Conservation (phyloP, 2,888 invertebrate genomes). For the Iselma pallidipennis region DNA sequence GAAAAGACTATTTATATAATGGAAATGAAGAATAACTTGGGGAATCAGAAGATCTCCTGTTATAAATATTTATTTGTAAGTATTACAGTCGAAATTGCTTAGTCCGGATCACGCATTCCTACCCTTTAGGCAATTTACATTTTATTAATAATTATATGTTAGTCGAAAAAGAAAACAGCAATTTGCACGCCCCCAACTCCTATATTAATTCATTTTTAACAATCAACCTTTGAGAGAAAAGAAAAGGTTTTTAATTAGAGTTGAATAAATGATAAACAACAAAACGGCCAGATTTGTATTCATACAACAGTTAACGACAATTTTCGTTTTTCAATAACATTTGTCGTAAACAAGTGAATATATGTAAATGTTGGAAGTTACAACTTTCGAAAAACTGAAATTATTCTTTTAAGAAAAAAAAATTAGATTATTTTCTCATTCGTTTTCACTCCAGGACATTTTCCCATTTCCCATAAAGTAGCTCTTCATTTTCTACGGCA, state of each 20-base stretch:
- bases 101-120: no score
- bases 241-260: background rate
- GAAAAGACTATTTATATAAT: conserved; percentile 22
- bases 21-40: conserved; percentile 8
- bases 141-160: no score
- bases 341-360: conserved; percentile 19
- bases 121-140: no score
- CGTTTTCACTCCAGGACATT: conserved; percentile 28
- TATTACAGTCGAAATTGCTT: no score
- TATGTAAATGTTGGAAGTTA: conserved; percentile 23
- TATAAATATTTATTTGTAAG: no score
- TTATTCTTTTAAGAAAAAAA: conserved; percentile 6
- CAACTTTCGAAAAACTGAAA: conserved; percentile 16
- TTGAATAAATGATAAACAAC: conserved; percentile 5
- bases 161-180: no score
- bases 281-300: no score
- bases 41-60: conserved; percentile 6
- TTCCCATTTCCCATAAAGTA: conserved; percentile 28
- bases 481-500: conserved; percentile 21
- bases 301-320: no score
- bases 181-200: background rate
- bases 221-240: background rate
- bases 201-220: background rate
- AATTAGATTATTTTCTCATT: conserved; percentile 30
- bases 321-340: no score